Percentiles rank a stretch among this genome's conserved stretches.
phyloP scores from a whole-genome alignment of 2,113 vertebrate species.

The Brevimyrus niger region DNA sequence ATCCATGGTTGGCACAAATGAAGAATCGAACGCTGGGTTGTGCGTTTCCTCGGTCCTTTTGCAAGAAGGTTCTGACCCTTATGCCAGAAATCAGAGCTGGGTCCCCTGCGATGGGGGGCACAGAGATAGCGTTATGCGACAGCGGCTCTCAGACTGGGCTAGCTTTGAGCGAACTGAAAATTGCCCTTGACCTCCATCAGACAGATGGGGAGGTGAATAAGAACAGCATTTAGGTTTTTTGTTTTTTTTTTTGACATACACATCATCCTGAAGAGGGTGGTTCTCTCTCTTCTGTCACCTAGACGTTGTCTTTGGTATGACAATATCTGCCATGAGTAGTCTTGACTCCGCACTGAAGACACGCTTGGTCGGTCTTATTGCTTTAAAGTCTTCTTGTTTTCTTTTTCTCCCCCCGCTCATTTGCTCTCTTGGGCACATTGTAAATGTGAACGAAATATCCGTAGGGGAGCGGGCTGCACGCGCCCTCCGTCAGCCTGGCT shows the following conservation, averaged over 20 bases:
- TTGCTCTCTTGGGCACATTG: not conserved
- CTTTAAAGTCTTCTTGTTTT: not conserved
- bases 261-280: not conserved
- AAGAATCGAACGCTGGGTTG: not conserved
- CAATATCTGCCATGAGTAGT: not conserved
- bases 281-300: not conserved
- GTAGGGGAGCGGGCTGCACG: not conserved
- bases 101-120: no score
- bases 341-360: not conserved
- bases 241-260: not conserved
- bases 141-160: not conserved
- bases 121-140: not conserved
- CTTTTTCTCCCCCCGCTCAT: not conserved
- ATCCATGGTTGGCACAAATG: not conserved
- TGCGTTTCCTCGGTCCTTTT: not conserved
- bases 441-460: not conserved
- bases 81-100: not conserved
- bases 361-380: constrained; percentile 7
- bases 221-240: constrained; percentile 6
- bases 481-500: not conserved
- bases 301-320: constrained; percentile 27
- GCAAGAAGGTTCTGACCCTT: not conserved
- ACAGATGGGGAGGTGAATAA: not conserved
- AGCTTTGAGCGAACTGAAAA: not conserved
- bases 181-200: not conserved